phyloP scores from a whole-genome alignment of 2,888 invertebrate genomes.

The Furcula furcula region DNA sequence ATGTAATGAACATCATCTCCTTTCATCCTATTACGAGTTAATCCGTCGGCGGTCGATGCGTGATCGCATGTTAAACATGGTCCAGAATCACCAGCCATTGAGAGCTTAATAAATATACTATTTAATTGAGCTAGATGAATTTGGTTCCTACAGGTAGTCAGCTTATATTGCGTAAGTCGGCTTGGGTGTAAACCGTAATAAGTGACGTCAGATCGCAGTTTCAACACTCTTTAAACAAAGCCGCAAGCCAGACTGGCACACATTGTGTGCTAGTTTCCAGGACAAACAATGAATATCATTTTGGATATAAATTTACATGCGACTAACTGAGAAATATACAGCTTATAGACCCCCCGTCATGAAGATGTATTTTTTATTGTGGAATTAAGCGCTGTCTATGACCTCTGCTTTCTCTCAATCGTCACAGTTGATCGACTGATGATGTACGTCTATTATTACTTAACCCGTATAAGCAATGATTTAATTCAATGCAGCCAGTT shows the following conservation, averaged over 20 bases:
- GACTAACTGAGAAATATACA: constrained; percentile 24
- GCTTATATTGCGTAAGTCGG: constrained; percentile 44
- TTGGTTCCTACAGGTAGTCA: constrained; percentile 7
- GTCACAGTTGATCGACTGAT: constrained; percentile 16
- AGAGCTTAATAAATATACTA: no score
- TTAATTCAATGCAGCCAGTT: constrained; percentile 56
- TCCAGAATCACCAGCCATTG: no score
- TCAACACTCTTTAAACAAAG: constrained; percentile 68
- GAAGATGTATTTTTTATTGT: constrained; percentile 24
- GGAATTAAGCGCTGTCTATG: constrained; percentile 1
- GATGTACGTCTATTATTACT: constrained; percentile 26
- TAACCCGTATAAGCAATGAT: constrained; percentile 49
- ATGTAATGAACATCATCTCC: no score
- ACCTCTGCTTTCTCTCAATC: constrained; percentile 12
- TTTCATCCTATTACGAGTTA: no score
- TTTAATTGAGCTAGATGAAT: no score
- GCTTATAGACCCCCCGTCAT: no score
- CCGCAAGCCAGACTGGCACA: constrained; percentile 43
- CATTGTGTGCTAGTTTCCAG: constrained; percentile 63
- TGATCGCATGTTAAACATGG: no score
- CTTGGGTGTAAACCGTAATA: constrained; percentile 33
- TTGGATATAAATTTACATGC: constrained; percentile 40
- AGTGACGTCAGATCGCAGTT: constrained; percentile 62
- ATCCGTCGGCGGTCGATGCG: no score
- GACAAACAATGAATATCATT: constrained; percentile 54